A percentile compares a stretch with the other conserved stretches of the same genome.
These are phyloP conservation scores for Sesia apiformis DNA, from an alignment of 2,888 invertebrate species.

Conservation along the genomic window DNA sequence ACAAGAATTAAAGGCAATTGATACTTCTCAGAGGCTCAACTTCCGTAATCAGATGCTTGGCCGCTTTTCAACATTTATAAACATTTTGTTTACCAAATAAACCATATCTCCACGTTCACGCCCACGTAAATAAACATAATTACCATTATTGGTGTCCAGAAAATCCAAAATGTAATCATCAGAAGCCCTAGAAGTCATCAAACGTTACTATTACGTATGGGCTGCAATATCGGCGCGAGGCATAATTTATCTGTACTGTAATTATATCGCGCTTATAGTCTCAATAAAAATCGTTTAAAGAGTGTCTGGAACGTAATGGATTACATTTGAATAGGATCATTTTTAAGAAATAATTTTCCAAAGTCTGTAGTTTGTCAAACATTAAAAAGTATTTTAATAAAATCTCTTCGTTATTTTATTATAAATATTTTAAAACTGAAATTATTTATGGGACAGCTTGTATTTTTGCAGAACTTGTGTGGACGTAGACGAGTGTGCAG, in stretches of 20 bases:
- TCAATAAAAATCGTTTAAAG: no score
- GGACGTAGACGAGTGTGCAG: constrained; percentile 85
- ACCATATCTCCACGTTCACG: constrained; percentile 20
- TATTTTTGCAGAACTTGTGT: constrained; percentile 72
- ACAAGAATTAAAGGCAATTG: constrained; percentile 10
- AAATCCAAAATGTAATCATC: constrained; percentile 7
- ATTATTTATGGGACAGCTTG: no score
- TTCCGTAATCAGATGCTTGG: constrained; percentile 6
- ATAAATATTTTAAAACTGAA: no score
- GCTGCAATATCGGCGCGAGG: constrained; percentile 10
- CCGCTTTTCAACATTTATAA: constrained; percentile 8
- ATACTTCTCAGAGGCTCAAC: constrained; percentile 4
- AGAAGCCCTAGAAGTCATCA: constrained; percentile 7
- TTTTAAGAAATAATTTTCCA: no score
- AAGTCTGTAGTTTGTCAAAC: no score
- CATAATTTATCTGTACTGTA: no score
- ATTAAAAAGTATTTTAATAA: no score
- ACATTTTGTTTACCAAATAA: constrained; percentile 18
- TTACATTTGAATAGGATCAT: no score
- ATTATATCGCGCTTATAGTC: no score
- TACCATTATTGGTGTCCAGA: constrained; percentile 8
- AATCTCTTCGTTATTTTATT: no score
- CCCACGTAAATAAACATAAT: constrained; percentile 23
- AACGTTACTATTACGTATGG: constrained; percentile 11
- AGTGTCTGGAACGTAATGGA: no score